These are phyloP conservation scores for Panthera leo DNA, from an alignment of 2,113 vertebrate species.

Conservation along the genomic window DNA sequence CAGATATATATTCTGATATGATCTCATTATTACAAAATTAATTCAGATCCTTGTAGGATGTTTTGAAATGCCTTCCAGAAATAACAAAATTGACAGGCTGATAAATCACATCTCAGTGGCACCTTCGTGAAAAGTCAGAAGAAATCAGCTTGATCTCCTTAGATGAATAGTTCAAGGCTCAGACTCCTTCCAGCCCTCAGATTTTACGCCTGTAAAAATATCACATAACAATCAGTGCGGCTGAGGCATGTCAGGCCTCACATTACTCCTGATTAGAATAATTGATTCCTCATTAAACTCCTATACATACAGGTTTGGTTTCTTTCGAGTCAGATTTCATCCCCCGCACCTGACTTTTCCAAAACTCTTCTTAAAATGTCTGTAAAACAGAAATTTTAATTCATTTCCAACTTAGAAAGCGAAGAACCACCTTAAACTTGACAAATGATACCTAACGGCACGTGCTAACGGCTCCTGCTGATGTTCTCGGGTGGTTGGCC, in stretches of 20 bases:
- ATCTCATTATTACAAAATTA: conserved; percentile 77
- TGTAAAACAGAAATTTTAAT: neutral
- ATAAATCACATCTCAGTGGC: conserved; percentile 56
- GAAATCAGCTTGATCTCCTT: conserved; percentile 61
- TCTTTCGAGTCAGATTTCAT: neutral
- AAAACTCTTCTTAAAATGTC: neutral
- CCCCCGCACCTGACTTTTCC: neutral
- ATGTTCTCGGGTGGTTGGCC: accelerated
- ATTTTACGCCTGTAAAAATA: neutral
- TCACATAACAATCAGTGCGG: neutral
- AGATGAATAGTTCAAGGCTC: neutral
- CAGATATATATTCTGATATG: neutral
- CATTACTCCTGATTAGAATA: neutral
- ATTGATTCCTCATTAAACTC: conserved; percentile 54
- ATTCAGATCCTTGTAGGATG: conserved; percentile 66
- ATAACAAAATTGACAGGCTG: conserved; percentile 62
- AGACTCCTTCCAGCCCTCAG: neutral
- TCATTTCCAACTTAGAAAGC: neutral
- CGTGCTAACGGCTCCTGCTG: accelerated
- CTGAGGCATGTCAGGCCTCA: neutral
- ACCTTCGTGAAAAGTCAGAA: conserved; percentile 58
- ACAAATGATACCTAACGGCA: accelerated
- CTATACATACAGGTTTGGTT: neutral
- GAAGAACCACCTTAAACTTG: neutral
- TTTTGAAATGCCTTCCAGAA: conserved; percentile 70